Conservation (phyloP, 2,113 vertebrate species). For the Melanostigma gelatinosum region DNA sequence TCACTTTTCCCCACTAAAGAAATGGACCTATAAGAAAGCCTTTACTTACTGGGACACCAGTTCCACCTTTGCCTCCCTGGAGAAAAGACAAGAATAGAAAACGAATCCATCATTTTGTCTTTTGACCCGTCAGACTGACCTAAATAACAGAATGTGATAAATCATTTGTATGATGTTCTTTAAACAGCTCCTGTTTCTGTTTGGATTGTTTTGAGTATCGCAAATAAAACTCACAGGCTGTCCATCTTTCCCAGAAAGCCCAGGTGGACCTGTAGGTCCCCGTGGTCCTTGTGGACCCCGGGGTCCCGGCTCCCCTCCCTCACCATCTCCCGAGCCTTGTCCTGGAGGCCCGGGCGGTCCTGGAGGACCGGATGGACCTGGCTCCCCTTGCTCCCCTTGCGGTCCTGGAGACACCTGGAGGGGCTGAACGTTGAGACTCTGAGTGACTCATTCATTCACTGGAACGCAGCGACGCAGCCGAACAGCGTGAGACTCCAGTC, state of each 20-base stretch:
- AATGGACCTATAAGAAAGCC: background rate
- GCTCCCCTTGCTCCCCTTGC: conserved; percentile 78
- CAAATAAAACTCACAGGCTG: conserved; percentile 77
- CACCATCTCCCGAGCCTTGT: conserved; percentile 25
- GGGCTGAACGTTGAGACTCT: background rate
- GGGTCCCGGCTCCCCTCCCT: conserved; percentile 70
- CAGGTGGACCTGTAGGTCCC: conserved; percentile 70
- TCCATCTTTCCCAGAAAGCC: conserved; percentile 75
- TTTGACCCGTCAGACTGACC: background rate
- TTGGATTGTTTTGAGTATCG: background rate
- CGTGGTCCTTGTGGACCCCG: conserved; percentile 74
- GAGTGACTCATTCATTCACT: background rate
- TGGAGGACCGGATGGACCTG: conserved; percentile 73
- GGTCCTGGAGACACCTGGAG: conserved; percentile 60
- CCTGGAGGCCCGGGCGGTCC: conserved; percentile 73
- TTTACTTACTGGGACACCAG: conserved; percentile 78
- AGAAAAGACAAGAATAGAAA: conserved; percentile 58
- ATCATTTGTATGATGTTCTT: background rate
- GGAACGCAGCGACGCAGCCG: background rate
- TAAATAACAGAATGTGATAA: conserved; percentile 5
- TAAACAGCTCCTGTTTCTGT: background rate
- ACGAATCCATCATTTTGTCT: conserved; percentile 10
- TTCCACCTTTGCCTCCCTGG: conserved; percentile 80
- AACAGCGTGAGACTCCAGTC: background rate
- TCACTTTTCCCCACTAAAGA: background rate